Evolutionary conservation across 2,797 vertebrate genomes (phyloP), one percentile per base, ranked within the genome.

Genomic region (Erpetoichthys calabaricus): DNA sequence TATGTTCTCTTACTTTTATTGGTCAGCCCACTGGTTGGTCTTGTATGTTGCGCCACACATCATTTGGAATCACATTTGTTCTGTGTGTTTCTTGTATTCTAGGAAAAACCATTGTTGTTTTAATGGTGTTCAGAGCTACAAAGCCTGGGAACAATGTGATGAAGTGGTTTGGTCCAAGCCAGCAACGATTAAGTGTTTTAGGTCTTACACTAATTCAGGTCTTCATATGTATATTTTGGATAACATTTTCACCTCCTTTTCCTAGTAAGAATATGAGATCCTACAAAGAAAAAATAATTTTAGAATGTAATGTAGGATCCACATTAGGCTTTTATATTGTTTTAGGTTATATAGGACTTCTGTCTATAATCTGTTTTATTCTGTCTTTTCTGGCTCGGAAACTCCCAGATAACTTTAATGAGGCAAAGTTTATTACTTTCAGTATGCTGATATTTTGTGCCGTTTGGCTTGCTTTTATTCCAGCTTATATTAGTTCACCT

Each of bases 391-490:
- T 58, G 7, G 47, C 57, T 2, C 43, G 57, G 4, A 58, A 58
- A 6, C 42, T 58, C 2, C 57, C 57, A 4, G 43, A 52, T 8
- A 58, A 58, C n/a, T 58, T 58, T 45, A 58, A 58, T 3, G 57
- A 58, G 44, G 57, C 57, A 3, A 58, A 47, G 4, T 58, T 51
- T 8, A 58, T 58, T 7, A 58, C 57, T 51, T 58, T 58, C 43
- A 58, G 57, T 25, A 52, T 58, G 57, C n/a, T 58, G 1, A 58
- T 58, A 52, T 51, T 51, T 10, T 60, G 52, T 42, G 51, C 47
- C 2, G 59, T 60, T 3, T 60, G 52, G 59, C 46, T 60, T 3
- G 53, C 59, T 5, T 60, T 56, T n/a, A 60, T 60, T 45, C 59
- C 59, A 4, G 59, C 52, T 3, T 56, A 60, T 3, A 44, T 58